A percentile compares a stretch with the other conserved stretches of the same genome.
These are phyloP conservation scores for Casuarius casuarius DNA, from an alignment of 2,113 vertebrate genomes.

Conservation along the genomic window DNA sequence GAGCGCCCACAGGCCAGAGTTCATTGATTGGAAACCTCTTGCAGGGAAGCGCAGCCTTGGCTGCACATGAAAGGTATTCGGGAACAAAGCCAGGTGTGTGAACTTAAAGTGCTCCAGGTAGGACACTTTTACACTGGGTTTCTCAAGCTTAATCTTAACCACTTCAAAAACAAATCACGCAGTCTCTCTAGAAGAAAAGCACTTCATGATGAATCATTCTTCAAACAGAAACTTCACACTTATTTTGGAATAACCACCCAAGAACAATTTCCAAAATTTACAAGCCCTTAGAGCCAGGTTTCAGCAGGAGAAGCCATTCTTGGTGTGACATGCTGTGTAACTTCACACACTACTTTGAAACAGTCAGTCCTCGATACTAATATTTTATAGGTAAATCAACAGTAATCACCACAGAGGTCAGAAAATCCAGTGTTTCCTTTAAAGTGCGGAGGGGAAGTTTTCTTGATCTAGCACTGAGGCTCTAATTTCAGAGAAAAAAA, in stretches of 20 bases:
- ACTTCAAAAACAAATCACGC: neutral
- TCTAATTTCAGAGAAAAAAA: neutral
- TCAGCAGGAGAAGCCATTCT: neutral
- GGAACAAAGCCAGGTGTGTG: neutral
- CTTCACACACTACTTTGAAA: neutral
- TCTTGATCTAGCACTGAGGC: neutral
- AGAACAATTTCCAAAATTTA: neutral
- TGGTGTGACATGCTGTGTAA: neutral
- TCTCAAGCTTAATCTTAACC: neutral
- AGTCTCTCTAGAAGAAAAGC: neutral
- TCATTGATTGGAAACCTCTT: neutral
- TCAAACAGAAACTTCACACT: neutral
- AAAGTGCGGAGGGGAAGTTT: neutral
- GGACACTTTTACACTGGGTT: neutral
- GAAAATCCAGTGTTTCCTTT: neutral
- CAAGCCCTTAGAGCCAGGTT: neutral
- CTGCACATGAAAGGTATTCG: neutral
- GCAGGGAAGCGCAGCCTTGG: neutral
- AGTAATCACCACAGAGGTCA: neutral
- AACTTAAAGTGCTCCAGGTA: neutral
- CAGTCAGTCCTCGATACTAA: neutral
- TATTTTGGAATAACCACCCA: neutral
- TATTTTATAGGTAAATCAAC: neutral
- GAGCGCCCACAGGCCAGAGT: neutral
- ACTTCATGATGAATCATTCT: neutral